Evolutionary conservation across 2,888 invertebrate genomes (phyloP).

Genomic region (Agriotes lineatus): DNA sequence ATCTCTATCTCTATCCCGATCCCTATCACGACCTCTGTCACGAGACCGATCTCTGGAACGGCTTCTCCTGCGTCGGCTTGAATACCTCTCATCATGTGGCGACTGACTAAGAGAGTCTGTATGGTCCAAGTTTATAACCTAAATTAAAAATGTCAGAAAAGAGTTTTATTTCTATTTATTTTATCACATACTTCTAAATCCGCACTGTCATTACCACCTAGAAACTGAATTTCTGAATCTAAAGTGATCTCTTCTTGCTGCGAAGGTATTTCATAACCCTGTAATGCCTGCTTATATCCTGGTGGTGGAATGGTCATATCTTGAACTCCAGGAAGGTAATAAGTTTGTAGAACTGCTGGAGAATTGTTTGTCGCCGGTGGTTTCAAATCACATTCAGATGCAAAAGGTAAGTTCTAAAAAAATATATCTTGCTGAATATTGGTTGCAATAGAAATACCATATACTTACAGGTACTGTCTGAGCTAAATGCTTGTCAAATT

Average conservation of each 20-base stretch:
- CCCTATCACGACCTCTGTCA: constrained; percentile 61
- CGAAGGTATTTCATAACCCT: constrained; percentile 54
- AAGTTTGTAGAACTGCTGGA: constrained; percentile 53
- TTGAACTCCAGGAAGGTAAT: constrained; percentile 54
- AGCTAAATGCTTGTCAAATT: constrained; percentile 81
- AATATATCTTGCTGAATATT: no score
- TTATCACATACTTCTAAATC: constrained; percentile 58
- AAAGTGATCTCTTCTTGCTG: constrained; percentile 66
- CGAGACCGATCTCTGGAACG: constrained; percentile 63
- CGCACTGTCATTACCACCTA: constrained; percentile 64
- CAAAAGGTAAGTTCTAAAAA: constrained; percentile 74
- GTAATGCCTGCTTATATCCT: constrained; percentile 66
- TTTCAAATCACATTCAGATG: constrained; percentile 75
- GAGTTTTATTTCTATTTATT: neutral
- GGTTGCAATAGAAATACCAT: no score
- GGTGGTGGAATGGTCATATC: constrained; percentile 71
- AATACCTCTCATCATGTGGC: constrained; percentile 63
- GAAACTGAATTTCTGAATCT: constrained; percentile 77
- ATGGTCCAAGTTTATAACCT: constrained; percentile 69
- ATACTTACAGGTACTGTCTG: constrained; percentile 77
- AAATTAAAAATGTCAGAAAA: constrained; percentile 25
- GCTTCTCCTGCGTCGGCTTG: constrained; percentile 65
- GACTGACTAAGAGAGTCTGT: constrained; percentile 68
- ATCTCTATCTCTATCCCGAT: constrained; percentile 67
- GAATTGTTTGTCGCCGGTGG: constrained; percentile 60